phyloP scores from a whole-genome alignment of 2,888 invertebrate species.

The Trilocha varians region DNA sequence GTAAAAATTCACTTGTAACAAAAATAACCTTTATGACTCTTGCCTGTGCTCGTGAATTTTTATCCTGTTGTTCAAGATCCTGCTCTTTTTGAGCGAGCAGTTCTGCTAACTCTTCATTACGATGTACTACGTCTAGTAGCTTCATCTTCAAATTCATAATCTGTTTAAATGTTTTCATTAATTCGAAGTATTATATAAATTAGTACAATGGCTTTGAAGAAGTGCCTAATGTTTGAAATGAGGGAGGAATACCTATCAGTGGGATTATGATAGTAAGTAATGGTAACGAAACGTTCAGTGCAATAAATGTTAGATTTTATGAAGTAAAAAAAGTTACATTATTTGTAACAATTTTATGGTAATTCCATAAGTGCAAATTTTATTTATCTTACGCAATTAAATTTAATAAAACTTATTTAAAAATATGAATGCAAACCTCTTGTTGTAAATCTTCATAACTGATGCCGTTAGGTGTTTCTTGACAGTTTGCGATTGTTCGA shows the following conservation, averaged over 20 bases:
- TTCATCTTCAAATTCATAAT: slow-evolving; percentile 58
- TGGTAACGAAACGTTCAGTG: no score
- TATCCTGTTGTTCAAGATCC: slow-evolving; percentile 73
- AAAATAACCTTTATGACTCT: slow-evolving; percentile 71
- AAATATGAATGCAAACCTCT: slow-evolving; percentile 34
- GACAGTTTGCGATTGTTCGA: slow-evolving; percentile 33
- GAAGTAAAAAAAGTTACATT: no score
- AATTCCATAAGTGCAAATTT: no score
- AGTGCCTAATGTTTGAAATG: no score
- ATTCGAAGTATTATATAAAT: no score
- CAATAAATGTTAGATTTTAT: no score
- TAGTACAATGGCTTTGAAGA: no score
- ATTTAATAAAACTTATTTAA: no score
- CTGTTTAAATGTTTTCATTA: slow-evolving; percentile 20
- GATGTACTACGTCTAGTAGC: slow-evolving; percentile 54
- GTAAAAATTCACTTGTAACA: no score
- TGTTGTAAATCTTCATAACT: slow-evolving; percentile 54
- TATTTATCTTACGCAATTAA: neutral
- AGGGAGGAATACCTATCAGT: no score
- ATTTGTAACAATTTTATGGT: no score
- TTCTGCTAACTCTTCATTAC: slow-evolving; percentile 64
- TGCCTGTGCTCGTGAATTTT: slow-evolving; percentile 75
- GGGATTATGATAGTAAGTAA: no score
- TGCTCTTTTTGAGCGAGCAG: slow-evolving; percentile 68
- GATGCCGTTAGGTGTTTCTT: slow-evolving; percentile 37